Percentiles rank a stretch among this genome's conserved stretches.
Evolutionary conservation across 2,113 vertebrate genomes (phyloP).

Genomic region (Phasianus colchicus): DNA sequence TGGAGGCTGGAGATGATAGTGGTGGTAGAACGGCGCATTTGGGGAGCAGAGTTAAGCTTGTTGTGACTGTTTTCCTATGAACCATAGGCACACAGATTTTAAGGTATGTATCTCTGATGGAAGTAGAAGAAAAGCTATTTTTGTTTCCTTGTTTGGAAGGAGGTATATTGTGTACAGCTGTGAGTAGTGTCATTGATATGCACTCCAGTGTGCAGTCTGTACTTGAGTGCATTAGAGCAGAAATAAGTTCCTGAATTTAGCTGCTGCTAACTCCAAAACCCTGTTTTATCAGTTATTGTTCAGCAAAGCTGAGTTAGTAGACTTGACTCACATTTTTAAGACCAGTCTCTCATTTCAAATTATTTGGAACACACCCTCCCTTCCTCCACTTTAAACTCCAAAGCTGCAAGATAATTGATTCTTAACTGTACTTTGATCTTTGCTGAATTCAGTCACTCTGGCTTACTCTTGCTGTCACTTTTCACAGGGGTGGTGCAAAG

Average conservation of each 20-base stretch:
- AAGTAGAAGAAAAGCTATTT: conserved; percentile 6
- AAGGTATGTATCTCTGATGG: neutral
- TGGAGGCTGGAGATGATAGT: neutral
- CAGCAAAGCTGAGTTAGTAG: neutral
- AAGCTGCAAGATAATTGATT: neutral
- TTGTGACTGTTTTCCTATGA: neutral
- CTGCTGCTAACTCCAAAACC: neutral
- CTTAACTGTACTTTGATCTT: neutral
- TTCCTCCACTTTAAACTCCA: neutral
- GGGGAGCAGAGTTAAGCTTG: neutral
- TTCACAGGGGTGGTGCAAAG: neutral
- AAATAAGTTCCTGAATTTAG: neutral
- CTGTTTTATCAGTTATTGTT: neutral
- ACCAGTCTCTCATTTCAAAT: neutral
- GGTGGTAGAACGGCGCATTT: neutral
- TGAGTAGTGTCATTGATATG: neutral
- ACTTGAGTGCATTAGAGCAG: accelerated
- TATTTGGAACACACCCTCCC: neutral
- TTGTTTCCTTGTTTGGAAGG: conserved; percentile 8
- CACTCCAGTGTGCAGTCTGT: accelerated
- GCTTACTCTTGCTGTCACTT: neutral
- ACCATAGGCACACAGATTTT: neutral
- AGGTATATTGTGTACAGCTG: neutral
- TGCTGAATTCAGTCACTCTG: neutral
- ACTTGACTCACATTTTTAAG: neutral